A percentile compares a stretch with the other conserved stretches of the same genome.
phyloP scores from a whole-genome alignment of 1,140 invertebrate genomes.

The Hylaeus anthracinus region DNA sequence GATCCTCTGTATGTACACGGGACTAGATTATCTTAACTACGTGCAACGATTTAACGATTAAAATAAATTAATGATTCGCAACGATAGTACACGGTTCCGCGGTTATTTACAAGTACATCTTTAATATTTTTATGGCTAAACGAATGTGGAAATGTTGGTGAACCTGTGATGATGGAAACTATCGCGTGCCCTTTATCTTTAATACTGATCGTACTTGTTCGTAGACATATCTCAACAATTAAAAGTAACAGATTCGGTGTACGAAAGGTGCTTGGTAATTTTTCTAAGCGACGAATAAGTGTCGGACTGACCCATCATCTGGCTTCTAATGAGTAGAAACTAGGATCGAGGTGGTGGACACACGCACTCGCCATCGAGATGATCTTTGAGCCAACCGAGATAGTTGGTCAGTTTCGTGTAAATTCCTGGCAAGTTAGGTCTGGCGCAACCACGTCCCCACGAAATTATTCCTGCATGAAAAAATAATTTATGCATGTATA shows the following conservation, averaged over 20 bases:
- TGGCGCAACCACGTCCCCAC: constrained; percentile 90
- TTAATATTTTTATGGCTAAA: background rate
- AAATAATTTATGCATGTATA: background rate
- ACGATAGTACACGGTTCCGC: background rate
- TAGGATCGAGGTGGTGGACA: constrained; percentile 75
- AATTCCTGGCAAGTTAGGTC: constrained; percentile 88
- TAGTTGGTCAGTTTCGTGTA: constrained; percentile 88
- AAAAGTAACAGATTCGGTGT: background rate
- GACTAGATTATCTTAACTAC: constrained; percentile 73
- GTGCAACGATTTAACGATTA: constrained; percentile 24
- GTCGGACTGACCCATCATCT: background rate
- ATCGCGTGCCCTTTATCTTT: background rate
- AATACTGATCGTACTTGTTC: constrained; percentile 32
- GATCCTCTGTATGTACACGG: constrained; percentile 57
- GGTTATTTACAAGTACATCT: constrained; percentile 21
- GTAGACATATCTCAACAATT: background rate
- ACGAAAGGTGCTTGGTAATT: background rate
- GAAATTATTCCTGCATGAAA: constrained; percentile 85
- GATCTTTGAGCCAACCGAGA: constrained; percentile 84
- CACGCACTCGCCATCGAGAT: constrained; percentile 81
- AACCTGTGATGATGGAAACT: background rate
- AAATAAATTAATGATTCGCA: constrained; percentile 57
- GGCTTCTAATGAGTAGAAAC: background rate
- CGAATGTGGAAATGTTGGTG: background rate
- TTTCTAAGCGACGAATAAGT: background rate